Conservation (phyloP, 1,140 invertebrate species). For the Papilio dardanus region DNA sequence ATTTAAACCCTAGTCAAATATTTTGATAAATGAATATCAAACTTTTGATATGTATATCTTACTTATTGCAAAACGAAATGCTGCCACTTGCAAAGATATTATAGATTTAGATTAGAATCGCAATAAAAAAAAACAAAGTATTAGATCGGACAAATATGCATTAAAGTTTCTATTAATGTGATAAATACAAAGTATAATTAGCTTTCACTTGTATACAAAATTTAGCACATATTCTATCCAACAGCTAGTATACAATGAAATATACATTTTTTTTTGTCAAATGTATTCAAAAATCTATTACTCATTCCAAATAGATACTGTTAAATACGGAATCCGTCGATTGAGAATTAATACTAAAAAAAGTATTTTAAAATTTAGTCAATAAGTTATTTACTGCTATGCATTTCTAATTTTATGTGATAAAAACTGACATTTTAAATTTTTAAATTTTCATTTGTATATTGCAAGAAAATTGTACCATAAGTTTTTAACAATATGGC, state of each 20-base stretch:
- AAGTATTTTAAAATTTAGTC: constrained; percentile 12
- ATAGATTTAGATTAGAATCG: constrained; percentile 40
- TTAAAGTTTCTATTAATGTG: constrained; percentile 51
- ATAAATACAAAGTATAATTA: constrained; percentile 47
- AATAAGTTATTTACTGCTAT: constrained; percentile 35
- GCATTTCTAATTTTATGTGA: constrained; percentile 27
- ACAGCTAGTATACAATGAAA: constrained; percentile 5
- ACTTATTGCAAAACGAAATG: not conserved
- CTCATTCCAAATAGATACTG: constrained; percentile 11
- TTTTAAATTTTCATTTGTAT: not conserved
- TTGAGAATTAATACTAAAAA: constrained; percentile 31
- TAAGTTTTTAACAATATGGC: not conserved
- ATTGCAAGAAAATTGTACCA: too few relatives aligned
- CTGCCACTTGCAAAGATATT: constrained; percentile 18
- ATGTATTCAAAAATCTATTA: constrained; percentile 24
- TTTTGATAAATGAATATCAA: constrained; percentile 13
- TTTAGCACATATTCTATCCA: constrained; percentile 31
- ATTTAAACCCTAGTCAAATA: constrained; percentile 36
- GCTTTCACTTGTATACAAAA: constrained; percentile 52
- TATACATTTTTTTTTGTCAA: constrained; percentile 26
- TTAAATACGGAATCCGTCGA: constrained; percentile 33
- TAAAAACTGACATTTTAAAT: not conserved
- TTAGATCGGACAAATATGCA: constrained; percentile 43
- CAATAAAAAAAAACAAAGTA: constrained; percentile 44
- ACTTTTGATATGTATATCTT: constrained; percentile 20